Evolutionary conservation across 2,113 vertebrate species (phyloP).

Genomic region (Bubo blakistoni): DNA sequence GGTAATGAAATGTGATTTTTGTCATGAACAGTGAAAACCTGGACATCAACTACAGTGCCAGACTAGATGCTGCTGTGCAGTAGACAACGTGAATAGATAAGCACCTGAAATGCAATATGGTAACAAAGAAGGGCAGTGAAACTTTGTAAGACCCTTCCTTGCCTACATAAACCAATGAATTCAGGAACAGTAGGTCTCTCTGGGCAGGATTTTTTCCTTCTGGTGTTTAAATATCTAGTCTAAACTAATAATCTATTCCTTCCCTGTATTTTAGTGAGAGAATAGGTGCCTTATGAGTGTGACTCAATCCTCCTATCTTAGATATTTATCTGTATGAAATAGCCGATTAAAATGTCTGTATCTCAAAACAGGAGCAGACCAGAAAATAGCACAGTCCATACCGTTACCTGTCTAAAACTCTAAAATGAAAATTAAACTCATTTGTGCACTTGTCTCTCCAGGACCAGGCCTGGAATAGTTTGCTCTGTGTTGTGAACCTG

Average conservation of each 20-base stretch:
- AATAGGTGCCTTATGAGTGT: not conserved
- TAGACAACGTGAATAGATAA: not conserved
- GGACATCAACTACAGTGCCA: not conserved
- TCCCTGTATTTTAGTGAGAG: not conserved
- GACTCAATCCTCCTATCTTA: not conserved
- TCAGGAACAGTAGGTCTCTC: not conserved
- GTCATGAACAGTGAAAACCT: not conserved
- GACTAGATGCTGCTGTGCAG: not conserved
- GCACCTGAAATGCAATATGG: not conserved
- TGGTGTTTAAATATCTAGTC: not conserved
- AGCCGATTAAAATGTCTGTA: not conserved
- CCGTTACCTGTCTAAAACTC: not conserved
- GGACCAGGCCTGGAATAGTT: not conserved
- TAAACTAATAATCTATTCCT: not conserved
- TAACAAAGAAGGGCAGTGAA: not conserved
- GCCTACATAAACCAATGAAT: not conserved
- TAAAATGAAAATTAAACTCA: not conserved
- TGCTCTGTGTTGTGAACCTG: not conserved
- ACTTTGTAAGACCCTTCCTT: not conserved
- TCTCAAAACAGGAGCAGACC: not conserved
- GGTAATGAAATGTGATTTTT: conserved; percentile 19
- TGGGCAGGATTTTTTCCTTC: not conserved
- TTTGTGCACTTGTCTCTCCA: not conserved
- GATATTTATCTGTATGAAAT: not conserved
- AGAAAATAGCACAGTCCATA: not conserved